A percentile compares a stretch with the other conserved stretches of the same genome.
These are phyloP conservation scores for Aradus depressus DNA, from an alignment of 2,888 invertebrate genomes.

Conservation along the genomic window DNA sequence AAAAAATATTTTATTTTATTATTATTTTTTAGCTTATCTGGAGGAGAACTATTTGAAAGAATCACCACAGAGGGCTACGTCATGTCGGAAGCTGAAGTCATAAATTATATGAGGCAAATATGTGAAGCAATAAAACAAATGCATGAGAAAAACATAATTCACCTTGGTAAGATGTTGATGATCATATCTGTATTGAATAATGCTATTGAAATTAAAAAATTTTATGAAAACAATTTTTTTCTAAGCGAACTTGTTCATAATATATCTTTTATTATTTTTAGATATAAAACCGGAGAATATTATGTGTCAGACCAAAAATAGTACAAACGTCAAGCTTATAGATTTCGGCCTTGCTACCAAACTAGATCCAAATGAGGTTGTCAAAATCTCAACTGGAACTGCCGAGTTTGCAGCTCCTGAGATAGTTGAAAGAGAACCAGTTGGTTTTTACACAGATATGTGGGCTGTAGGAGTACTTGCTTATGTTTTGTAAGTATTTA, in stretches of 20 bases:
- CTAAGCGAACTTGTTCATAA: too few species aligned
- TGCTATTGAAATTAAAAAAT: too few species aligned
- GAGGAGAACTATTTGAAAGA: slow-evolving; percentile 96
- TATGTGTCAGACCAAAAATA: slow-evolving; percentile 94
- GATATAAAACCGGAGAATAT: slow-evolving; percentile 98
- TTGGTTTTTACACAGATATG: slow-evolving; percentile 99
- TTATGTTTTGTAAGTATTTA: slow-evolving; percentile 82
- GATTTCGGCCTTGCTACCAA: slow-evolving; percentile 99
- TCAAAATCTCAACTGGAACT: slow-evolving; percentile 97
- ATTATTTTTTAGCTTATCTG: slow-evolving; percentile 63
- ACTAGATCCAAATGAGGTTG: slow-evolving; percentile 94
- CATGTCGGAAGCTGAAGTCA: slow-evolving; percentile 98
- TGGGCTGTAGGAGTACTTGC: slow-evolving; percentile 99
- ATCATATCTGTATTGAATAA: not conserved
- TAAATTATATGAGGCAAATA: slow-evolving; percentile 97
- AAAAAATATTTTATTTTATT: not conserved
- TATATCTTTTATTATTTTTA: slow-evolving; percentile 30
- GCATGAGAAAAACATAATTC: slow-evolving; percentile 99
- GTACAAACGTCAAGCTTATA: slow-evolving; percentile 94
- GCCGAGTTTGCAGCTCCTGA: slow-evolving; percentile 99
- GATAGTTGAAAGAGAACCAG: slow-evolving; percentile 95
- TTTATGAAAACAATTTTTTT: not conserved
- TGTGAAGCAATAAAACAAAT: slow-evolving; percentile 96
- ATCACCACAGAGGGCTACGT: slow-evolving; percentile 96
- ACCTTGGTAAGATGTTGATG: slow-evolving; percentile 50